Conservation (phyloP, 1,140 invertebrate genomes). For the Sycophaga agraensis region DNA sequence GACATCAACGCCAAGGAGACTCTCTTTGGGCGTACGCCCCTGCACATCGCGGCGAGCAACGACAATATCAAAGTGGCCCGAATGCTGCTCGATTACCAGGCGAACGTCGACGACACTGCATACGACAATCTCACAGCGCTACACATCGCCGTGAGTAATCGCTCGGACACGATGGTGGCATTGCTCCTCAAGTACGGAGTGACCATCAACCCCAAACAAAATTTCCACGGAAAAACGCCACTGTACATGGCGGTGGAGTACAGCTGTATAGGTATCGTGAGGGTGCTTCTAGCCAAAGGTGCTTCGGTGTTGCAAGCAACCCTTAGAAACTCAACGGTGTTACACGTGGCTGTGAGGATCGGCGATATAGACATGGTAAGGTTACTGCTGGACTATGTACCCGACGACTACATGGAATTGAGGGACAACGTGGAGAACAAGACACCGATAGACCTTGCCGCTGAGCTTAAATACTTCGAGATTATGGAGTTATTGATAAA, state of each 20-base stretch:
- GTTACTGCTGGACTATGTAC: not conserved
- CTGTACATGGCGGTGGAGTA: not conserved
- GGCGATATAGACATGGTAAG: not conserved
- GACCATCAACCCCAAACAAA: not conserved
- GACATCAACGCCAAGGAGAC: not conserved
- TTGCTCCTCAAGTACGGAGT: not conserved
- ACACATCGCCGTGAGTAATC: not conserved
- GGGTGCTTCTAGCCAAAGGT: not conserved
- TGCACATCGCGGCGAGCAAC: not conserved
- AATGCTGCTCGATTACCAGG: not conserved
- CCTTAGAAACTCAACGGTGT: not conserved
- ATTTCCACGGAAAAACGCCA: not conserved
- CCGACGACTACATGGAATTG: not conserved
- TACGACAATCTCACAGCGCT: not conserved
- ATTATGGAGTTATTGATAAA: not conserved
- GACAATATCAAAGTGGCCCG: not conserved
- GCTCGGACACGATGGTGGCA: not conserved
- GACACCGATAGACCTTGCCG: not conserved
- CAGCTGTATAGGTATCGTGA: not conserved
- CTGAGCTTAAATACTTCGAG: not conserved
- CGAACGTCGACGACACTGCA: not conserved
- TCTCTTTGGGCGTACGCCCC: not conserved
- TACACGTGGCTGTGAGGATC: not conserved
- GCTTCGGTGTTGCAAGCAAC: not conserved
- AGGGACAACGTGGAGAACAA: not conserved